Base-by-base conservation (phyloP, 2,113 vertebrate species). In the Anoplopoma fimbria region DNA sequence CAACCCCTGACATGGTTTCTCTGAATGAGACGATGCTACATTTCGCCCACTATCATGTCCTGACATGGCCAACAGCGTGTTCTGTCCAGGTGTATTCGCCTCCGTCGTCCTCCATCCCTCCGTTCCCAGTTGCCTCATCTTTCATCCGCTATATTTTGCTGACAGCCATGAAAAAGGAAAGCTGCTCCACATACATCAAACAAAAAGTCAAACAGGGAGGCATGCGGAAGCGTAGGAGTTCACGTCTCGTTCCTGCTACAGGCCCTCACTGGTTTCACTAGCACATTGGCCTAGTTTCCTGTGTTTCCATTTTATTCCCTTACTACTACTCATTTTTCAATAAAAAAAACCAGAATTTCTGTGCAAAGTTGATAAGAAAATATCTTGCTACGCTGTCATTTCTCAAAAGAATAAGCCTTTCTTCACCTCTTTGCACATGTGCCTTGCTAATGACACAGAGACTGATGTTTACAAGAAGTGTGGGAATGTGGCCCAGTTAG, bases 161-260 rank as follows among this genome's bases (percentile, higher is more conserved):
- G 88, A 91, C 83, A 89, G 79, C 83, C 71, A 69, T 80, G 55
- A 63, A 67, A 79, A 81, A 84, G 15, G 55, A 29, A 58, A 55
- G 63, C 27, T 49, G 71, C 70, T 88, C 77, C 70, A 74, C 64
- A 87, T 84, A 75, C 82, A 89, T 91, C 86, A 89, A 89, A 90
- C 79, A 75, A 21, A n/a, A 45, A 75, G 61, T 82, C 77, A 73
- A 88, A 77, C 51, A 9, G 29, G 72, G 69, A 86, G 64, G 79
- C 69, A 81, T 60, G 65, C 36, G 51, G 82, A 81, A 87, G 78
- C 87, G 85, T 84, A 87, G 87, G 84, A 85, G 90, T 89, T 83
- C 76, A 71, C 23, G 57, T 89, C 81, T 84, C 19, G 42, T 70
- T 84, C 62, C 65, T 65, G 85, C 87, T 89, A 87, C 77, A 79